These are phyloP conservation scores for Astyanax mexicanus DNA, from an alignment of 2,797 vertebrate genomes.

Conservation along the genomic window DNA sequence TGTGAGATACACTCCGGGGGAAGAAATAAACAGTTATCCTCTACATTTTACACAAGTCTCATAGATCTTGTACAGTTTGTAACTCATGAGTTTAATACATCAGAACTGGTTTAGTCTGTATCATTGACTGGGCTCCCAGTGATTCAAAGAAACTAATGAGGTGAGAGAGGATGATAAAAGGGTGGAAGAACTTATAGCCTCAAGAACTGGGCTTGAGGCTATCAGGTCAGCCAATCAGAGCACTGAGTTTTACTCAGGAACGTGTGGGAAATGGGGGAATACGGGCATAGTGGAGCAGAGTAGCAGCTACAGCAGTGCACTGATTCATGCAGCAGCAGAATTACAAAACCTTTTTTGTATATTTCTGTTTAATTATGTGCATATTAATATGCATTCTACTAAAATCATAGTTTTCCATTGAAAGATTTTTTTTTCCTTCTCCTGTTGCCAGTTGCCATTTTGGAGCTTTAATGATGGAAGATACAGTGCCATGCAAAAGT, in stretches of 20 bases:
- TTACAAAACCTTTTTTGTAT: no score
- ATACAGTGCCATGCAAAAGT: no score
- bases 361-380: no score
- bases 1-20: not conserved
- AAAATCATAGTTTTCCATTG: no score
- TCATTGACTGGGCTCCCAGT: constrained; percentile 37
- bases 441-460: no score
- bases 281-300: constrained; percentile 48
- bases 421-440: no score
- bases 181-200: constrained; percentile 26
- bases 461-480: no score
- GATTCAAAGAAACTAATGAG: constrained; percentile 36
- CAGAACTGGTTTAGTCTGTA: constrained; percentile 4
- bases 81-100: constrained; percentile 24
- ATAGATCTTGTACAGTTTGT: constrained; percentile 12
- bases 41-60: not conserved
- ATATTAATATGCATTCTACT: no score
- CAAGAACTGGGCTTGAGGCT: constrained; percentile 29
- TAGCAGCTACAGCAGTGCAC: constrained; percentile 26
- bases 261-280: constrained; percentile 57
- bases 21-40: not conserved
- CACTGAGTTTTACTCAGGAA: constrained; percentile 36
- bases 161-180: constrained; percentile 39
- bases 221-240: constrained; percentile 50
- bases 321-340: constrained; percentile 9